Evolutionary conservation across 1,140 invertebrate genomes (phyloP), one percentile per base, ranked within the genome.

Genomic region (Zophobas atratus): DNA sequence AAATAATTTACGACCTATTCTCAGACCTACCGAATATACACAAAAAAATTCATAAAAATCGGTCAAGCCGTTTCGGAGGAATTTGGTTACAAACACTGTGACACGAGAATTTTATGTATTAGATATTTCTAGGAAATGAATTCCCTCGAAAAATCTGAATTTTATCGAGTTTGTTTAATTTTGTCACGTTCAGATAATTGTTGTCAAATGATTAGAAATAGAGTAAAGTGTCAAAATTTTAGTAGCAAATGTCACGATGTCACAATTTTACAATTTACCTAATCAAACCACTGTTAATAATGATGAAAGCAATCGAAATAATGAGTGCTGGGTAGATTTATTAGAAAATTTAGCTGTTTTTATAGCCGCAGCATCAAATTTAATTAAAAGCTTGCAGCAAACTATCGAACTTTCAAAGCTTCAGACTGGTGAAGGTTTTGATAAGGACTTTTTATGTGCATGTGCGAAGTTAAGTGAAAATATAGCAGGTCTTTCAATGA

Each of bases 381-480:
- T 60, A 6, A 36, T 60, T 1, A 36, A 60, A 3, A 60, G 56
- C 4, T 36, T 60, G 8, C 35, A 38, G 38, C 56, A 60, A 32
- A 60, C 56, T 36, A 60, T 60, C 35, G 56, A 60, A 39, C 34
- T 60, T 35, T 35, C 56, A 35, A 60, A 60, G 36, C 36, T 36
- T 6, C 56, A 60, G 38, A 3, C 34, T 36, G 6, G 6, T 36
- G 2, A 38, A 1, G 36, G 0, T 6, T 35, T 39, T 2, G 32
- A 60, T 36, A 36, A 60, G 1, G 56, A 60, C 6, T 1, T 39
- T 35, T 32, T 35, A 4, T 60, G 56, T 60, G 3, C 1, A 5
- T 36, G 33, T 60, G 2, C 56, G 35, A 60, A 60, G 38, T 3
- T 6, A 38, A 1, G 33, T 34, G 55, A 57, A 57, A 46, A 46